Percentiles rank a stretch among this genome's conserved stretches.
phyloP scores from a whole-genome alignment of 64 coral and sea anemone species.

The Montipora foliosa region DNA sequence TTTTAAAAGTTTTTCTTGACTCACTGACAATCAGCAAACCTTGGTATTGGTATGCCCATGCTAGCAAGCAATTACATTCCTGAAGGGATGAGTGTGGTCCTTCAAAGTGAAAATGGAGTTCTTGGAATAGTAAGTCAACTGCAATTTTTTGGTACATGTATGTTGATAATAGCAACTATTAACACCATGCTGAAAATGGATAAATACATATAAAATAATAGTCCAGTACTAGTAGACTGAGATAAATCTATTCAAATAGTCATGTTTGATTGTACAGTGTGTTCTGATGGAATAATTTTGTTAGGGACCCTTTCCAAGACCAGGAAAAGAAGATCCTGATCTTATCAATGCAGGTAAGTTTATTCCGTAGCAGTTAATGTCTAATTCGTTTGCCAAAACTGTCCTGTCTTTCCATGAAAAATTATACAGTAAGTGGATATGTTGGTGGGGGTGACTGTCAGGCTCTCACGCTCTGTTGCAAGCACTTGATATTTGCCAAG shows the following conservation, averaged over 20 bases:
- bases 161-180: too few species aligned
- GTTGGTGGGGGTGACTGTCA: too few species aligned
- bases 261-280: too few species aligned
- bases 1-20: conserved; percentile 12
- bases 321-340: conserved; percentile 89
- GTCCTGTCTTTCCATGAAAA: not conserved
- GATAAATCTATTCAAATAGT: too few species aligned
- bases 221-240: too few species aligned
- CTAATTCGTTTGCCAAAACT: not conserved
- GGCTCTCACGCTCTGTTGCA: too few species aligned
- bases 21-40: conserved; percentile 70
- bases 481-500: too few species aligned
- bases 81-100: conserved; percentile 83
- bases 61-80: conserved; percentile 97
- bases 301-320: conserved; percentile 95
- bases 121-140: conserved; percentile 85
- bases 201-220: too few species aligned
- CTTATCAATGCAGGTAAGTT: conserved; percentile 95
- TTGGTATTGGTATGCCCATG: conserved; percentile 99
- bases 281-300: not conserved
- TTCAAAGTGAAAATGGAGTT: conserved; percentile 99
- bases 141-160: not conserved
- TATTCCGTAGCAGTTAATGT: not conserved
- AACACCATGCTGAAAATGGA: too few species aligned
- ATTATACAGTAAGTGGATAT: not conserved